Evolutionary conservation across 1,140 invertebrate species (phyloP).

Genomic region (Phenacoccus solenopsis): DNA sequence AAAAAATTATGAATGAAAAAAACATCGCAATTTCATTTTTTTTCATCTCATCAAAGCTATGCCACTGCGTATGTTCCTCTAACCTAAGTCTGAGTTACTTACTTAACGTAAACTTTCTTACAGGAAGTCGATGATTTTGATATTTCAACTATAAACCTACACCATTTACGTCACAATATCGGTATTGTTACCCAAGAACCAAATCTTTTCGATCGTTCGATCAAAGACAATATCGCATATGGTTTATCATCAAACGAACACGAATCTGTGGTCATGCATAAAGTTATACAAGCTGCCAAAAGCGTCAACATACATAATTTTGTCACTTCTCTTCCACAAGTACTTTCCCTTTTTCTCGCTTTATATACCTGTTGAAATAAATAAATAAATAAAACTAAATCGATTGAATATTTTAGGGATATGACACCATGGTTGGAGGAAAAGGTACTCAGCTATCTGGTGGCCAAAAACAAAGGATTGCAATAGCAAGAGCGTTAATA

Average conservation of each 20-base stretch:
- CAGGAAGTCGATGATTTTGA: conserved; percentile 46
- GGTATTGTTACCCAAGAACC: conserved; percentile 90
- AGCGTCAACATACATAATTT: conserved; percentile 79
- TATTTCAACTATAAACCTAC: conserved; percentile 48
- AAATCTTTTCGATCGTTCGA: conserved; percentile 75
- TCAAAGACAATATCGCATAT: conserved; percentile 84
- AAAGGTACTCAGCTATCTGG: conserved; percentile 64
- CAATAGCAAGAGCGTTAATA: conserved; percentile 68
- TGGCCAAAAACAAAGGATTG: conserved; percentile 69
- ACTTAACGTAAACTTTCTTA: background rate
- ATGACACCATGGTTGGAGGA: conserved; percentile 71
- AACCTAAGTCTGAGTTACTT: too few species aligned
- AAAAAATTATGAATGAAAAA: too few species aligned
- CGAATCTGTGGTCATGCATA: conserved; percentile 37
- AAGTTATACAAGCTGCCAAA: conserved; percentile 44
- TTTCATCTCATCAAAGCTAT: too few species aligned
- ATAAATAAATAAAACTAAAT: background rate
- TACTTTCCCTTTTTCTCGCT: background rate
- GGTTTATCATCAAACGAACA: conserved; percentile 45
- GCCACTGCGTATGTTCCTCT: too few species aligned
- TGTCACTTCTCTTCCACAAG: conserved; percentile 35
- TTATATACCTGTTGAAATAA: background rate
- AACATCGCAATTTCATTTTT: too few species aligned
- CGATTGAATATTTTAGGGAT: conserved; percentile 62
- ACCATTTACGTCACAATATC: conserved; percentile 57